Evolutionary conservation across 2,888 invertebrate species (phyloP).

Genomic region (Pseudococcus jackbeardsleyi): DNA sequence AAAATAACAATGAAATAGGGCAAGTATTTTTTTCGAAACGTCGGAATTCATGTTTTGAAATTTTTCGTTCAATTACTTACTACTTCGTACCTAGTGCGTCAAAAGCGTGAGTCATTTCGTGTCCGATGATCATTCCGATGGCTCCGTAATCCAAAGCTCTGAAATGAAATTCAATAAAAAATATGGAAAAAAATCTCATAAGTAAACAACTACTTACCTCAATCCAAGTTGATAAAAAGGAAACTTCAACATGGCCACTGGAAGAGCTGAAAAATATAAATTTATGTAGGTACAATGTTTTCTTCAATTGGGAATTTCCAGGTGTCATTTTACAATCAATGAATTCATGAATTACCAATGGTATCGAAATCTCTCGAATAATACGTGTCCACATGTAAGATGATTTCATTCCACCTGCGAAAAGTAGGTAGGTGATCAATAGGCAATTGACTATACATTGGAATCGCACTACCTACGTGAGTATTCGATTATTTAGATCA

Average conservation of each 20-base stretch:
- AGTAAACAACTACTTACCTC: constrained; percentile 73
- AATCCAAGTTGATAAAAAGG: constrained; percentile 77
- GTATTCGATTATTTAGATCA: neutral
- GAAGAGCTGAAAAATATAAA: constrained; percentile 70
- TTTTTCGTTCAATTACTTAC: constrained; percentile 2
- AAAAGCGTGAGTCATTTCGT: constrained; percentile 38
- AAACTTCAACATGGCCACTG: constrained; percentile 73
- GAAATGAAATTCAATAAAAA: neutral
- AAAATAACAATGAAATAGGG: neutral
- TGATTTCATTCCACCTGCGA: constrained; percentile 22
- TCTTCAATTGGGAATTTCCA: neutral
- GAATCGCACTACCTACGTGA: neutral
- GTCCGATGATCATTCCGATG: constrained; percentile 42
- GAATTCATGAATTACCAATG: constrained; percentile 3
- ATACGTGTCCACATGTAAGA: constrained; percentile 2
- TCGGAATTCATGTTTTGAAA: neutral
- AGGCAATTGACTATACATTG: no score
- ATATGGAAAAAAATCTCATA: neutral
- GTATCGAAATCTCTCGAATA: constrained; percentile 34
- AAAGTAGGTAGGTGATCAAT: neutral
- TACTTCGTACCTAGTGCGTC: constrained; percentile 78
- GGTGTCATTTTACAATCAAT: neutral
- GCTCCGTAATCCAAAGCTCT: constrained; percentile 46
- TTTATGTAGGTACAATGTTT: neutral
- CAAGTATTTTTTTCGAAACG: neutral